Percentiles rank a stretch among this genome's conserved stretches.
These are phyloP conservation scores for Paracentrotus lividus DNA, from an alignment of 53 echinoderm and acorn worm genomes.

Conservation along the genomic window DNA sequence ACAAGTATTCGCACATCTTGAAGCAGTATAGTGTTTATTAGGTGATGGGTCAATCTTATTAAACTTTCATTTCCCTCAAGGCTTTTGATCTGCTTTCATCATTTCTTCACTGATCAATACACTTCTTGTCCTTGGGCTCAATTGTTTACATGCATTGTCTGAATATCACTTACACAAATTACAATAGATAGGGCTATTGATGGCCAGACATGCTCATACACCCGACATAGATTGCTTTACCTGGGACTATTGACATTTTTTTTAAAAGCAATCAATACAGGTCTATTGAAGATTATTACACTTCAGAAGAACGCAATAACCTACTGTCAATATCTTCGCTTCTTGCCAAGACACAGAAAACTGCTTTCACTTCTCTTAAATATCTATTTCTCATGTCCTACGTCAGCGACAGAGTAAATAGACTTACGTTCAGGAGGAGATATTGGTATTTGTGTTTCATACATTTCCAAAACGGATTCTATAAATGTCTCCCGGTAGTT, in stretches of 20 bases:
- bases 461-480: background rate
- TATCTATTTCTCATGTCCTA: background rate
- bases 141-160: constrained; percentile 37
- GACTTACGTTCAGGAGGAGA: background rate
- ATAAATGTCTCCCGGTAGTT: background rate
- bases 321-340: constrained; percentile 9
- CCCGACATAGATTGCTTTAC: constrained; percentile 3
- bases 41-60: constrained; percentile 2
- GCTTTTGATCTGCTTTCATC: background rate
- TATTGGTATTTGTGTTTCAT: constrained; percentile 19
- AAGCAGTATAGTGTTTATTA: background rate
- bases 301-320: constrained; percentile 51
- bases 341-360: background rate
- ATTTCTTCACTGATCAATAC: constrained; percentile 7
- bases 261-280: constrained; percentile 47
- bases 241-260: constrained; percentile 63
- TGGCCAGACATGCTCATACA: background rate
- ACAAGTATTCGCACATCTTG: background rate
- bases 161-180: constrained; percentile 42
- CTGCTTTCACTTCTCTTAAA: constrained; percentile 50
- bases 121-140: constrained; percentile 8
- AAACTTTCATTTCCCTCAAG: constrained; percentile 6
- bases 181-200: constrained; percentile 41
- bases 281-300: constrained; percentile 52
- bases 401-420: constrained; percentile 19